Conservation (phyloP, 2,888 invertebrate genomes). For the Synanthedon formicaeformis region DNA sequence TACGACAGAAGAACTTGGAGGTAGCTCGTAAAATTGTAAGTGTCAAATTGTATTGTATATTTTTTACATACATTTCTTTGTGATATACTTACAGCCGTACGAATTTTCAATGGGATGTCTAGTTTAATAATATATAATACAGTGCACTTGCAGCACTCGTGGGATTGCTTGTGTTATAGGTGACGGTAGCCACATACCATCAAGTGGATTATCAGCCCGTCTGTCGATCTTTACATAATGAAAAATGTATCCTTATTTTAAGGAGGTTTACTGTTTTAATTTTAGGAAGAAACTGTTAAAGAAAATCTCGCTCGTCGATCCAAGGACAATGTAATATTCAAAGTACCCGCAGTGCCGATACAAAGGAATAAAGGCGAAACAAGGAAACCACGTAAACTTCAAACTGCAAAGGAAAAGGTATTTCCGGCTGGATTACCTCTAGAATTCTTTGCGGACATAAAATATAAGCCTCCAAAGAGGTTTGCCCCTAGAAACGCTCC, state of each 20-base stretch:
- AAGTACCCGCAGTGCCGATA: slow-evolving; percentile 25
- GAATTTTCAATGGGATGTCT: too few species aligned
- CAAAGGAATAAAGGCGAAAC: slow-evolving; percentile 10
- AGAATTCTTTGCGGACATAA: slow-evolving; percentile 41
- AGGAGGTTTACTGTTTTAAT: neutral
- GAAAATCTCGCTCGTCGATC: too few species aligned
- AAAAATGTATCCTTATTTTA: too few species aligned
- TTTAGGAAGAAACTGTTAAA: neutral
- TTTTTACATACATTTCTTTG: too few species aligned
- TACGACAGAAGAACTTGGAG: slow-evolving; percentile 33
- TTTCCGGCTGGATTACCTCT: slow-evolving; percentile 20
- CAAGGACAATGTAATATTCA: slow-evolving; percentile 17
- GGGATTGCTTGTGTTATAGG: too few species aligned
- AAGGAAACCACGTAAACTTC: slow-evolving; percentile 19
- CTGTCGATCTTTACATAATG: too few species aligned
- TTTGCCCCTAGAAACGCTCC: slow-evolving; percentile 43
- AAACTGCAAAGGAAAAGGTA: slow-evolving; percentile 11
- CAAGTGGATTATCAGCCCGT: too few species aligned
- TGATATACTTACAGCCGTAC: too few species aligned
- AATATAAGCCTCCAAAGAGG: slow-evolving; percentile 53
- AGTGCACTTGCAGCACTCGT: too few species aligned
- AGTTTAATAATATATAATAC: too few species aligned
- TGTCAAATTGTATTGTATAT: slow-evolving; percentile 1
- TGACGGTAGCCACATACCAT: too few species aligned
- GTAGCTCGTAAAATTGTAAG: slow-evolving; percentile 37